Percentiles rank a stretch among this genome's conserved stretches.
These are phyloP conservation scores for Formica exsecta DNA, from an alignment of 1,140 invertebrate species.

Conservation along the genomic window DNA sequence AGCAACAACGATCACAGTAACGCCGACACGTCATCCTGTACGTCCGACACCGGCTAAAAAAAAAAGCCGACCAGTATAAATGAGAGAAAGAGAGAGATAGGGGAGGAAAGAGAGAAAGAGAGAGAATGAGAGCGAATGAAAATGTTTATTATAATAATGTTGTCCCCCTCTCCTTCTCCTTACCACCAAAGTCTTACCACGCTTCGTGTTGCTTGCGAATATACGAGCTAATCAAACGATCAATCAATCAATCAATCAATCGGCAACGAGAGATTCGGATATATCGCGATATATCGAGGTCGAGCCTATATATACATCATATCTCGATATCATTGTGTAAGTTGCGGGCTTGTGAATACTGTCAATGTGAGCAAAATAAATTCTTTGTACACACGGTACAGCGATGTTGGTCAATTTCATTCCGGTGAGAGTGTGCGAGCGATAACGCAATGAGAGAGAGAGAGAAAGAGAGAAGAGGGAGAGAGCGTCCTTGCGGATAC, in stretches of 20 bases:
- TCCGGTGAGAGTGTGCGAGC: slow-evolving; percentile 1
- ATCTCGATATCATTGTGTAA: slow-evolving; percentile 66
- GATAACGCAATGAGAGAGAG: not conserved
- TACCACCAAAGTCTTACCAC: not conserved
- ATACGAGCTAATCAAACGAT: slow-evolving; percentile 23
- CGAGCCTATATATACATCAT: slow-evolving; percentile 22
- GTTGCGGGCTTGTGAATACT: slow-evolving; percentile 53
- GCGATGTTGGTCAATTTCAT: slow-evolving; percentile 68
- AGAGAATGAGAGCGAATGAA: not conserved
- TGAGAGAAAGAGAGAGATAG: slow-evolving; percentile 21
- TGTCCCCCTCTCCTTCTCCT: too few relatives aligned
- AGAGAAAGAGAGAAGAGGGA: not conserved
- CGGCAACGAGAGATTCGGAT: slow-evolving; percentile 6
- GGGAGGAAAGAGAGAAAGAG: not conserved
- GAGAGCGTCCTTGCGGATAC: not conserved
- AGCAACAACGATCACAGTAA: slow-evolving; percentile 86
- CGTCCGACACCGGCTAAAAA: slow-evolving; percentile 85
- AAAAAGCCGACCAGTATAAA: slow-evolving; percentile 40
- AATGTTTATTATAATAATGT: slow-evolving; percentile 31
- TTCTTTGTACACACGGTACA: slow-evolving; percentile 69
- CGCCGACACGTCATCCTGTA: slow-evolving; percentile 85
- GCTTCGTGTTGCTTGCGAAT: slow-evolving; percentile 21
- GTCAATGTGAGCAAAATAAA: slow-evolving; percentile 73
- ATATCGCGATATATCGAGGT: not conserved
- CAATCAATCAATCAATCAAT: slow-evolving; percentile 16